phyloP scores from a whole-genome alignment of 2,113 vertebrate genomes.

The Nyctereutes procyonoides region DNA sequence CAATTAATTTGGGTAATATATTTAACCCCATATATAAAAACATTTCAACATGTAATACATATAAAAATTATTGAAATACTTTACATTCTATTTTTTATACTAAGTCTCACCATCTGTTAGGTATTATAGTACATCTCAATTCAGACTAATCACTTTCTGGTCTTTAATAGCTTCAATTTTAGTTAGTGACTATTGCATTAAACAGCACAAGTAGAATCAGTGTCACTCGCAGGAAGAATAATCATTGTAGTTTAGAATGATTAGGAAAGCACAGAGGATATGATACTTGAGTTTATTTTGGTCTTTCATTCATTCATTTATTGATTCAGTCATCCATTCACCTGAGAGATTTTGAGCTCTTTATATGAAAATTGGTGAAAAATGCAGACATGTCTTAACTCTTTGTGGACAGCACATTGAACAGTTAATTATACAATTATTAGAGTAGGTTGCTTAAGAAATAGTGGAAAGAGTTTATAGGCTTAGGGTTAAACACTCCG shows the following conservation, averaged over 20 bases:
- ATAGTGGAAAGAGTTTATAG: not conserved
- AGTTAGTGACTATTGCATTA: not conserved
- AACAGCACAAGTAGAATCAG: not conserved
- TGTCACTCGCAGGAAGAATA: not conserved
- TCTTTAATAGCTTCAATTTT: not conserved
- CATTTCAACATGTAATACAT: not conserved
- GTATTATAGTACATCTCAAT: not conserved
- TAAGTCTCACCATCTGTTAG: not conserved
- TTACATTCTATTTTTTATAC: not conserved
- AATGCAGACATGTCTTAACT: not conserved
- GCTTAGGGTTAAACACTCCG: conserved; percentile 7
- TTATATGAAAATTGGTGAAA: conserved; percentile 12
- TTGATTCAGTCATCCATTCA: not conserved
- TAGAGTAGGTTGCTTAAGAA: not conserved
- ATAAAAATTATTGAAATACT: not conserved
- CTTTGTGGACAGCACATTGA: not conserved
- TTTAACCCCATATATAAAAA: not conserved
- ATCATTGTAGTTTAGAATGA: not conserved
- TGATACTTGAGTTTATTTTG: conserved; percentile 18
- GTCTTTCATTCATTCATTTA: not conserved
- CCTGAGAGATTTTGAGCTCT: not conserved
- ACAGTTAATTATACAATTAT: not conserved
- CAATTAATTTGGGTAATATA: not conserved
- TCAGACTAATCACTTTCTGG: not conserved
- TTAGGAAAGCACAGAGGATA: not conserved